Percentiles rank a stretch among this genome's conserved stretches.
These are phyloP conservation scores for Mandrillus leucophaeus DNA, from an alignment of 2,113 vertebrate species.

Conservation along the genomic window DNA sequence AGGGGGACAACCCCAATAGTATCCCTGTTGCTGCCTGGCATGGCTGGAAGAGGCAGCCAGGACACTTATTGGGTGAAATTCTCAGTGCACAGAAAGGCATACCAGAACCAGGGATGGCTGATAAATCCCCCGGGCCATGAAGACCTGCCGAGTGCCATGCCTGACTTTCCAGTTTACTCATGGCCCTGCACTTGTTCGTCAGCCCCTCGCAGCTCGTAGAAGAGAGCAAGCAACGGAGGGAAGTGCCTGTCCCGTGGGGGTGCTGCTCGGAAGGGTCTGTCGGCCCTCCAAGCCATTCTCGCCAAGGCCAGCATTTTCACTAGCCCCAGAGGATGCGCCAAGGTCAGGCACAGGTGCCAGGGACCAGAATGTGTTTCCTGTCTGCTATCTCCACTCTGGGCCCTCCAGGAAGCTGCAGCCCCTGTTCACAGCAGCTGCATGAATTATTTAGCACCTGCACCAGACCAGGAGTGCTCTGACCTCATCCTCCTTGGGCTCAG, in stretches of 20 bases:
- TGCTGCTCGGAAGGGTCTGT: fast-evolving
- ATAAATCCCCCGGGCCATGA: background rate
- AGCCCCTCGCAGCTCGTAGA: fast-evolving
- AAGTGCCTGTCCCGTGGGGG: fast-evolving
- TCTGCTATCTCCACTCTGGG: conserved; percentile 40
- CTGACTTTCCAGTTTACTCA: too few relatives aligned
- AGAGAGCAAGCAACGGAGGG: background rate
- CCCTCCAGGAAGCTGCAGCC: conserved; percentile 78
- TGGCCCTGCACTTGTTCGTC: fast-evolving
- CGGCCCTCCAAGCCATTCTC: background rate
- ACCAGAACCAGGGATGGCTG: background rate
- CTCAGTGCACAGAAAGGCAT: background rate
- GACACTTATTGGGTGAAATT: fast-evolving
- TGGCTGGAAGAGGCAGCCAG: too few relatives aligned
- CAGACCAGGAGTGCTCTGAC: conserved; percentile 59
- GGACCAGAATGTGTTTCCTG: conserved; percentile 59
- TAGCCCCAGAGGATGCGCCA: conserved; percentile 29
- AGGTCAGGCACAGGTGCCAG: conserved; percentile 65
- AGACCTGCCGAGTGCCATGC: background rate
- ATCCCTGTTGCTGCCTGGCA: background rate
- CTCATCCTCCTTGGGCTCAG: conserved; percentile 69
- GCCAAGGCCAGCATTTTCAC: background rate
- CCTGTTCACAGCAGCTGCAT: conserved; percentile 23
- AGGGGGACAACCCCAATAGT: too few relatives aligned
- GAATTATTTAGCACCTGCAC: conserved; percentile 82